Conservation (phyloP, 2,888 invertebrate species). For the Aphidius colemani region DNA sequence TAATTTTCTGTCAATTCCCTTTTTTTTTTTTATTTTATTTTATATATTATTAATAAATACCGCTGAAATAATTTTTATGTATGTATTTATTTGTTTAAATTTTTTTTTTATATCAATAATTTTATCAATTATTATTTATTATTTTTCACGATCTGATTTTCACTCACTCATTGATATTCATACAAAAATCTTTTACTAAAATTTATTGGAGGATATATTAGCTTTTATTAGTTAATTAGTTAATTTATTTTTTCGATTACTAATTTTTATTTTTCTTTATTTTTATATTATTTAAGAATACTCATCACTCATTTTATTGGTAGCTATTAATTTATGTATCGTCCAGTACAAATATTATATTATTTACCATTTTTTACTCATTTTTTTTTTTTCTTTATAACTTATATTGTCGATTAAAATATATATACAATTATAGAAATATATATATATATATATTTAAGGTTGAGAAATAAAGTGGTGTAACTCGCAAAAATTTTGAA, state of each 20-base stretch:
- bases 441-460: constrained; percentile 20
- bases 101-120: constrained; percentile 37
- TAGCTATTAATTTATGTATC: constrained; percentile 27
- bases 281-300: constrained; percentile 26
- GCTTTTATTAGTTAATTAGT: neutral
- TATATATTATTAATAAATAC: too few species aligned
- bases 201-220: too few species aligned
- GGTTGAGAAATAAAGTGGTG: too few species aligned
- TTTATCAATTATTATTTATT: constrained; percentile 45
- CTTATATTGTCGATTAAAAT: constrained; percentile 6
- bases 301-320: constrained; percentile 15
- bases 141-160: constrained; percentile 42
- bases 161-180: constrained; percentile 12
- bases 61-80: too few species aligned
- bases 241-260: neutral
- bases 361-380: neutral
- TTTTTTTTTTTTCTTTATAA: neutral
- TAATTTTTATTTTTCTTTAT: constrained; percentile 30
- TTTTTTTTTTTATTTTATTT: too few species aligned
- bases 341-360: constrained; percentile 19
- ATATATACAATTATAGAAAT: constrained; percentile 1
- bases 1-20: neutral
- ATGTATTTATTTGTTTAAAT: constrained; percentile 1
- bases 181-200: constrained; percentile 20
- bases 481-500: too few species aligned